These are phyloP conservation scores for Temnothorax ravouxi DNA, from an alignment of 2,888 invertebrate species.

Conservation along the genomic window DNA sequence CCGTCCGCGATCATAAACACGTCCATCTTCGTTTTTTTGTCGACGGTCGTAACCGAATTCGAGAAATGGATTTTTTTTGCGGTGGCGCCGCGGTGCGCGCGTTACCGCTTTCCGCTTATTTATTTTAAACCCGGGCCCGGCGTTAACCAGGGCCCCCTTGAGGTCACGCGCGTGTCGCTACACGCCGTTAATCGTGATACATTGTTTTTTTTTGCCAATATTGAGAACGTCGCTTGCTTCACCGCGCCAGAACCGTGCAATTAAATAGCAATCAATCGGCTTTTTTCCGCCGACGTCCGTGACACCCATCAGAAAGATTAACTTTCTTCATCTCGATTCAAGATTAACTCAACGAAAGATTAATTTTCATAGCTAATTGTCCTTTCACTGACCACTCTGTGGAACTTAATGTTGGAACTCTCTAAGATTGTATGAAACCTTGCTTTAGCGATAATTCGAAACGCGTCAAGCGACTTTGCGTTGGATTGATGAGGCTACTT, in stretches of 20 bases:
- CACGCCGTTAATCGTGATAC: not conserved
- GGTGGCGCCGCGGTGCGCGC: conserved; percentile 36
- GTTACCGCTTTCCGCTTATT: conserved; percentile 48
- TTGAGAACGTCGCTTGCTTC: not conserved
- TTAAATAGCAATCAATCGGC: not conserved
- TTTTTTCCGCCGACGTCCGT: not conserved
- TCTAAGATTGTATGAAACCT: not conserved
- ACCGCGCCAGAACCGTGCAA: not conserved
- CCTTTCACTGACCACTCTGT: not conserved
- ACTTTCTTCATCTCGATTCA: not conserved
- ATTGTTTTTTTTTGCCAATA: not conserved
- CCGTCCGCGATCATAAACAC: conserved; percentile 51
- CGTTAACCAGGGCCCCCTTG: conserved; percentile 8
- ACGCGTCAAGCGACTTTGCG: not conserved
- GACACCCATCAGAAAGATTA: not conserved
- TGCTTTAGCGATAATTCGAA: conserved; percentile 2
- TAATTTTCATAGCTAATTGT: not conserved
- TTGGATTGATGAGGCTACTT: conserved; percentile 6
- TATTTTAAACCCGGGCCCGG: conserved; percentile 30
- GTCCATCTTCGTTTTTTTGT: conserved; percentile 45
- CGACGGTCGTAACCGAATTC: conserved; percentile 46
- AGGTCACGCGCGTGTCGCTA: conserved; percentile 1
- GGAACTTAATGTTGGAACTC: no score
- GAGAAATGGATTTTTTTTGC: conserved; percentile 50
- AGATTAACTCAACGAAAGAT: not conserved